Evolutionary conservation across 2,888 invertebrate species (phyloP).

Genomic region (Creontiades dilutus): DNA sequence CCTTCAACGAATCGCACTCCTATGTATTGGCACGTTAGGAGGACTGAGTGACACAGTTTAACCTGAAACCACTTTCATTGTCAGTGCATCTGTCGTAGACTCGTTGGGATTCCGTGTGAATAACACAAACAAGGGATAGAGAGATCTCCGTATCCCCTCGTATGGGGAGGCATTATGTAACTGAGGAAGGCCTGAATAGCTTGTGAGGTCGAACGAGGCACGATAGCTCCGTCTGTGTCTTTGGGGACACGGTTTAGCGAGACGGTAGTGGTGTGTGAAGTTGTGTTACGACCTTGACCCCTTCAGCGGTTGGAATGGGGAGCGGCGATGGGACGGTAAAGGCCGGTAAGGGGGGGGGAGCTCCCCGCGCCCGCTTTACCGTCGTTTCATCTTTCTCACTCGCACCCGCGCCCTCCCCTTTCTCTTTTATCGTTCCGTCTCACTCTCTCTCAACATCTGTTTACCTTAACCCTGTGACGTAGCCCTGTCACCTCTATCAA

Average conservation of each 20-base stretch:
- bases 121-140: conserved; percentile 31
- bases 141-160: not conserved
- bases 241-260: conserved; percentile 64
- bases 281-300: conserved; percentile 70
- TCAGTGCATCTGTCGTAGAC: too few species aligned
- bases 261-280: conserved; percentile 65
- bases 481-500: conserved; percentile 56
- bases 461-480: conserved; percentile 69
- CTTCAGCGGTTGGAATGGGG: conserved; percentile 37
- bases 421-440: conserved; percentile 11
- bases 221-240: conserved; percentile 64
- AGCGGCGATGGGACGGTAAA: conserved; percentile 25
- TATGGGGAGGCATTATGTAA: conserved; percentile 44
- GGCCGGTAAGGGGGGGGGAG: not conserved
- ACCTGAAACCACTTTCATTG: too few species aligned
- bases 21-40: too few species aligned
- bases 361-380: not conserved
- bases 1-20: too few species aligned
- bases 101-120: conserved; percentile 5
- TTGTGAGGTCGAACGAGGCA: conserved; percentile 61
- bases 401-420: conserved; percentile 9
- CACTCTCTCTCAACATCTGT: conserved; percentile 58
- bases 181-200: conserved; percentile 64
- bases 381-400: conserved; percentile 40
- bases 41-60: too few species aligned